phyloP scores from a whole-genome alignment of 2,797 vertebrate species.

The Margarornis squamiger region DNA sequence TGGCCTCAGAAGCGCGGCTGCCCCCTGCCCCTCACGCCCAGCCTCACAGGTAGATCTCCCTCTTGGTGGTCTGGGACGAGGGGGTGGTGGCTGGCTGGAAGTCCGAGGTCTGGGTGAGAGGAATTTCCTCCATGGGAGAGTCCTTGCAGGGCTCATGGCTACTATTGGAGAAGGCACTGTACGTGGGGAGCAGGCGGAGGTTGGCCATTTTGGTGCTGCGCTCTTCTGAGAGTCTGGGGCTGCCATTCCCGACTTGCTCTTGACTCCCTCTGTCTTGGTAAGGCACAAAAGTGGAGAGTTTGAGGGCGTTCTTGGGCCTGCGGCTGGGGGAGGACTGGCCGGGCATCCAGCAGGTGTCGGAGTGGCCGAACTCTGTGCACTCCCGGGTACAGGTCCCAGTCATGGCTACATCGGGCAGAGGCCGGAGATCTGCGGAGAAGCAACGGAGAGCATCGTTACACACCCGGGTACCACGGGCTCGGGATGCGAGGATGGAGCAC shows the following conservation, averaged over 20 bases:
- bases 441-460: not conserved
- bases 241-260: slow-evolving; percentile 91
- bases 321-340: slow-evolving; percentile 92
- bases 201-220: slow-evolving; percentile 93
- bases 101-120: slow-evolving; percentile 94
- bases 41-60: slow-evolving; percentile 98
- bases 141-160: slow-evolving; percentile 94
- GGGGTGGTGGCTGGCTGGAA: slow-evolving; percentile 89
- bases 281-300: slow-evolving; percentile 99
- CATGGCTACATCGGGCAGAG: slow-evolving; percentile 97
- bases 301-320: slow-evolving; percentile 90
- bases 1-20: slow-evolving; percentile 17
- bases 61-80: slow-evolving; percentile 92
- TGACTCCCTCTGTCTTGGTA: slow-evolving; percentile 96
- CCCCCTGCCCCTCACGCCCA: slow-evolving; percentile 63
- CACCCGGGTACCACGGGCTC: fast-evolving
- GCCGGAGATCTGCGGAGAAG: slow-evolving; percentile 86
- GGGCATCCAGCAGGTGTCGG: slow-evolving; percentile 99
- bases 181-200: slow-evolving; percentile 96
- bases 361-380: slow-evolving; percentile 97
- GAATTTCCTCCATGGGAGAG: slow-evolving; percentile 95
- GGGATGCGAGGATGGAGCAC: fast-evolving
- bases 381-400: slow-evolving; percentile 96
- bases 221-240: slow-evolving; percentile 92
- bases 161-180: slow-evolving; percentile 96